These are phyloP conservation scores for Zoanthus gigantus DNA, from an alignment of 92 coral and sea anemone species.

Conservation along the genomic window DNA sequence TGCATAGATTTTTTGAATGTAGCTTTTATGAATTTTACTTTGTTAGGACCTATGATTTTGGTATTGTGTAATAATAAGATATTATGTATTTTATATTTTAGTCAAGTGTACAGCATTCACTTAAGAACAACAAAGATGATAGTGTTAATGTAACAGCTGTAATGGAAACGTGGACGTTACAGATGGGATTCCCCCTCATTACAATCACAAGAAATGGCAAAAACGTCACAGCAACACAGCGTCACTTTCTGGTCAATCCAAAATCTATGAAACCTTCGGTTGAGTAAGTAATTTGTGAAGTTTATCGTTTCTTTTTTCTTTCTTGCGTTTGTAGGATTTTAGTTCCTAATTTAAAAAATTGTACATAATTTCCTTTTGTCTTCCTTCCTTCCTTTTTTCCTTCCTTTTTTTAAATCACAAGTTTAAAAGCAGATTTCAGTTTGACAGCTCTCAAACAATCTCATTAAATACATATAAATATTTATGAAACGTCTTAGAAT, in stretches of 20 bases:
- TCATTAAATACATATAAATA: too few species aligned
- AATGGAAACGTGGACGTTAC: constrained; percentile 96
- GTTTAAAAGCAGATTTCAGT: too few species aligned
- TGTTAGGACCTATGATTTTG: not conserved
- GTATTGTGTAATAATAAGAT: not conserved
- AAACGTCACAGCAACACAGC: constrained; percentile 73
- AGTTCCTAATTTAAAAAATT: too few species aligned
- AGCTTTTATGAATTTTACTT: not conserved
- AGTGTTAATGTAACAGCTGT: constrained; percentile 65
- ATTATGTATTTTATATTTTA: not conserved
- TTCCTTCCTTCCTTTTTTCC: too few species aligned
- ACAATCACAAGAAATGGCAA: constrained; percentile 59
- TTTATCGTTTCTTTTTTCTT: too few species aligned
- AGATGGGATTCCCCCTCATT: constrained; percentile 94
- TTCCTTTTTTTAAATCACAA: too few species aligned
- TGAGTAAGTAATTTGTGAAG: constrained; percentile 57
- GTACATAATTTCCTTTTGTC: too few species aligned
- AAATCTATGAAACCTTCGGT: constrained; percentile 64
- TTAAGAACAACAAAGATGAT: constrained; percentile 1
- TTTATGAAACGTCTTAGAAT: too few species aligned
- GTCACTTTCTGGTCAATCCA: constrained; percentile 80
- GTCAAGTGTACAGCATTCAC: not conserved
- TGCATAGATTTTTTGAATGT: not conserved
- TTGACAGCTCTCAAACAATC: too few species aligned
- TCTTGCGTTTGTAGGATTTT: too few species aligned